Base-by-base conservation (phyloP, 2,113 vertebrate genomes). In the Phasianus colchicus region DNA sequence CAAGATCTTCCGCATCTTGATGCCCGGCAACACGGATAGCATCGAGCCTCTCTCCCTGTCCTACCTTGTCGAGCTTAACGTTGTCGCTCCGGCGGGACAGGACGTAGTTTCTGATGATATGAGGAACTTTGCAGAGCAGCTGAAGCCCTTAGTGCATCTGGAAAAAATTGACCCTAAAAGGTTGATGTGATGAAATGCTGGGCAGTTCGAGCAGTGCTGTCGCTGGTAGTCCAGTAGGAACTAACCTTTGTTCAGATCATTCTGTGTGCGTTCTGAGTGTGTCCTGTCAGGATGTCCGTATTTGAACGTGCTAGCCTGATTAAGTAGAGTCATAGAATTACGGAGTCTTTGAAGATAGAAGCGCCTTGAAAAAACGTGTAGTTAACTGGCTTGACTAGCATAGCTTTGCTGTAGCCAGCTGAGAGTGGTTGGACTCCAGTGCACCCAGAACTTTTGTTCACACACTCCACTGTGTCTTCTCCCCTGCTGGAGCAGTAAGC, bases 101-200 rank as follows among this genome's bases (percentile, higher is more conserved):
- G 97, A 98, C 7, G 10, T 98, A 1, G 97, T 98, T 43, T 99
- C 99, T 9, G 99, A 99, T 57, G 99, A 99, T 94, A 99, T 99
- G 98, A 98, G 99, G 91, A 99, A 98, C 97, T 99, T 99, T 93
- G 99, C 99, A 0, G 99, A 99, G 96, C 99, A 99, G 47, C 98
- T 99, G 24, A 99, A 99, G 88, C 99, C 99, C 32, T 97, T 99
- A 13, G 99, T 99, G 47, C 99, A 99, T 80, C 97, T 99, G 48
- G 99, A 99, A 93, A 99, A 99, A 96, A 99, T 99, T 67, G 99
- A 99, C 89, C 99, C 99, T 43, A 99, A 99, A 93, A 98, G 99
- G 91, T 98, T 99, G 24, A 98, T 97, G 98, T 98, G 95, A 98
- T 10, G 19, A 30, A 57, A 50, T 55, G 11, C 11, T 1, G 20